Evolutionary conservation across 2,888 invertebrate species (phyloP).

Genomic region (Pseudoips prasinana): DNA sequence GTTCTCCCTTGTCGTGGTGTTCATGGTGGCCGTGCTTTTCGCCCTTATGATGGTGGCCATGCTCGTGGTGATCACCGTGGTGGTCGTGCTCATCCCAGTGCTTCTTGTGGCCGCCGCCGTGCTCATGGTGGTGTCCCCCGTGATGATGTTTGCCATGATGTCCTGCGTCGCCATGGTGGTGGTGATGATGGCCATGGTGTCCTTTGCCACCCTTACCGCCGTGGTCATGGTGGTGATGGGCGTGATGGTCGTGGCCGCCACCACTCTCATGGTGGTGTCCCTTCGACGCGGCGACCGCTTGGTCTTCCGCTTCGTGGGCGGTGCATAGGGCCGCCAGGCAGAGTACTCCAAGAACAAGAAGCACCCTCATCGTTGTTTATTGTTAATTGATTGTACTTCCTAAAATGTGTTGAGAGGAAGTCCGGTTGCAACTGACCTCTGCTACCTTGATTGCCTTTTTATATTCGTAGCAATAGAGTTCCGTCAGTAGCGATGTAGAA

Average conservation of each 20-base stretch:
- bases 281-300: slow-evolving; percentile 74
- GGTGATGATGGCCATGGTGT: slow-evolving; percentile 88
- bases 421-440: slow-evolving; percentile 38
- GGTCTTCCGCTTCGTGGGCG: slow-evolving; percentile 57
- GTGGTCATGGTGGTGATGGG: slow-evolving; percentile 85
- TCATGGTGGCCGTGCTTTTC: slow-evolving; percentile 91
- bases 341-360: slow-evolving; percentile 58
- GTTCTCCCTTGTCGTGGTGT: slow-evolving; percentile 92
- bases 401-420: slow-evolving; percentile 29
- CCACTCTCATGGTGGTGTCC: slow-evolving; percentile 79
- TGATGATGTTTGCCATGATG: slow-evolving; percentile 90
- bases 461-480: slow-evolving; percentile 57
- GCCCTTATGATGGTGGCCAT: slow-evolving; percentile 89
- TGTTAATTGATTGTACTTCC: slow-evolving; percentile 15
- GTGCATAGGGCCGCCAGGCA: slow-evolving; percentile 62
- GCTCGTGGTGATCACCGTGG: slow-evolving; percentile 88
- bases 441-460: slow-evolving; percentile 57
- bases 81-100: slow-evolving; percentile 89
- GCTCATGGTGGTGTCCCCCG: slow-evolving; percentile 86
- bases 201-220: slow-evolving; percentile 90
- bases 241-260: slow-evolving; percentile 85
- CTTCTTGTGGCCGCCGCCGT: slow-evolving; percentile 90
- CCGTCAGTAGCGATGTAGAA: slow-evolving; percentile 59
- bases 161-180: slow-evolving; percentile 89
- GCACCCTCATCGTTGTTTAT: slow-evolving; percentile 60